A percentile compares a stretch with the other conserved stretches of the same genome.
Evolutionary conservation across 2,888 invertebrate species (phyloP).

Genomic region (Steinernema hermaphroditum): DNA sequence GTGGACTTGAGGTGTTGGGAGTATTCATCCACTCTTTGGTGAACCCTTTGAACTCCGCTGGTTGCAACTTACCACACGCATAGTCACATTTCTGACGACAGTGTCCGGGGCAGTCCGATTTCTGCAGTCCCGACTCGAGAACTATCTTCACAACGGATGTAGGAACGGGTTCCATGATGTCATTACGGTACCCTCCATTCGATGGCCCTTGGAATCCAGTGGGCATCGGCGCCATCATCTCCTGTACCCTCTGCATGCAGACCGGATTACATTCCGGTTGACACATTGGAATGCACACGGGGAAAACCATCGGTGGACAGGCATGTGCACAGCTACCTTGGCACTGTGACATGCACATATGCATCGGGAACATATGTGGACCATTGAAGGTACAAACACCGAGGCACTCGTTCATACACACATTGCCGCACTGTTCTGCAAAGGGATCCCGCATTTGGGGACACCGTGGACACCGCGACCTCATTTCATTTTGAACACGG

Average conservation of each 20-base stretch:
- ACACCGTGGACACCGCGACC: neutral
- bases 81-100: conserved; percentile 12
- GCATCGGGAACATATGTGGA: neutral
- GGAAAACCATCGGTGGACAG: neutral
- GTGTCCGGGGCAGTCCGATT: neutral
- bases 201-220: neutral
- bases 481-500: neutral
- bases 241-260: neutral
- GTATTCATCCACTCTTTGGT: no score
- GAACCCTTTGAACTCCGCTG: no score
- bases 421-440: neutral
- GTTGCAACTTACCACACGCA: neutral
- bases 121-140: neutral
- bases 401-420: conserved; percentile 1
- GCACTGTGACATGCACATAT: neutral
- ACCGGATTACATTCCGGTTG: neutral
- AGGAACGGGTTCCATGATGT: no score
- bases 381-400: neutral
- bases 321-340: neutral
- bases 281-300: neutral
- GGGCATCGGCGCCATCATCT: neutral
- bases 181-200: no score
- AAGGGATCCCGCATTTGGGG: neutral
- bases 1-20: no score
- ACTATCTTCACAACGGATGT: neutral